A percentile compares a stretch with the other conserved stretches of the same genome.
phyloP scores from a whole-genome alignment of 2,888 invertebrate species.

The Cyclophora punctaria region DNA sequence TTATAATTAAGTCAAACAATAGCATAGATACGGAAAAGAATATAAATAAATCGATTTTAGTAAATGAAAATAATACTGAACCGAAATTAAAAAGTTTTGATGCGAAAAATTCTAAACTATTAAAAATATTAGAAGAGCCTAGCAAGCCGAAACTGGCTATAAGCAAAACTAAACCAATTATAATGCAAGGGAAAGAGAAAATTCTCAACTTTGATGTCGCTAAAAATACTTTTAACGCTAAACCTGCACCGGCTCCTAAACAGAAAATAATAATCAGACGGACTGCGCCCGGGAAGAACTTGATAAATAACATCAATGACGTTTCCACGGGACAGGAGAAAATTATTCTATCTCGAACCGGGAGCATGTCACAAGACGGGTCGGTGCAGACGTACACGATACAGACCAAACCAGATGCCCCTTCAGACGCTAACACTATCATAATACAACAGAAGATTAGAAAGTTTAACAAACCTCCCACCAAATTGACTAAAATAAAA shows the following conservation, averaged over 20 bases:
- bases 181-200: constrained; percentile 56
- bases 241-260: constrained; percentile 43
- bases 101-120: constrained; percentile 68
- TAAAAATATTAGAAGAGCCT: constrained; percentile 74
- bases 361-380: constrained; percentile 43
- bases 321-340: constrained; percentile 44
- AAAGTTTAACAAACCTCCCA: constrained; percentile 47
- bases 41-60: constrained; percentile 39
- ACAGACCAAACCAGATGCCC: constrained; percentile 46
- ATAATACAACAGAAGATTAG: constrained; percentile 59
- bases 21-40: constrained; percentile 26
- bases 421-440: constrained; percentile 50
- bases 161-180: constrained; percentile 47
- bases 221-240: constrained; percentile 45
- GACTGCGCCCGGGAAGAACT: constrained; percentile 43
- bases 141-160: constrained; percentile 39
- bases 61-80: constrained; percentile 39
- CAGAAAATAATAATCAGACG: constrained; percentile 68
- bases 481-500: constrained; percentile 55
- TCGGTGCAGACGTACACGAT: constrained; percentile 65
- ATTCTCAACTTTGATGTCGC: constrained; percentile 65
- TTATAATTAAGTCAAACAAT: constrained; percentile 33
- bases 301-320: constrained; percentile 51
- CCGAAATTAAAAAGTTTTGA: constrained; percentile 42
- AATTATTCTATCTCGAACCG: constrained; percentile 56